phyloP scores from a whole-genome alignment of 2,888 invertebrate species.

The Protophormia terraenovae region DNA sequence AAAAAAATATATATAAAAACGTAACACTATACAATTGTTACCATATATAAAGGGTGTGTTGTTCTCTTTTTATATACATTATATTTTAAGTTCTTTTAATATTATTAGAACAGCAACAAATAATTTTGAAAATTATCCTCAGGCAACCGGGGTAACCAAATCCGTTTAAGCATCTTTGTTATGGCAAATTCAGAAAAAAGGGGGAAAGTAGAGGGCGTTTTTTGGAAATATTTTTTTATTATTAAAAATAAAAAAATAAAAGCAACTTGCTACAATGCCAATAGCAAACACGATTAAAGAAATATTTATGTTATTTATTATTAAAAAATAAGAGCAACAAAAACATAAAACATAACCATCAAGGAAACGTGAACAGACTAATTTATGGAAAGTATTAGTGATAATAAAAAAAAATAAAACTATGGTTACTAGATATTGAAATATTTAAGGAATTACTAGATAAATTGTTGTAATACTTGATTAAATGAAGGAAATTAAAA shows the following conservation, averaged over 20 bases:
- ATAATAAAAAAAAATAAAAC: background rate
- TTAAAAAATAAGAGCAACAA: background rate
- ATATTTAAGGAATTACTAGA: background rate
- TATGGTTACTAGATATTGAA: background rate
- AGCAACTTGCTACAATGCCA: conserved; percentile 18
- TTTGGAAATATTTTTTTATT: background rate
- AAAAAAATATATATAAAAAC: background rate
- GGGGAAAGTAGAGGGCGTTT: conserved; percentile 7
- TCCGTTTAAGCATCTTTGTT: conserved; percentile 74
- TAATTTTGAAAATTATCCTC: conserved; percentile 72
- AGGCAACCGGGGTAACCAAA: conserved; percentile 77
- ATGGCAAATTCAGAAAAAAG: background rate
- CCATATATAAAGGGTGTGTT: conserved; percentile 21
- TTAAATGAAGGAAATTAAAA: background rate
- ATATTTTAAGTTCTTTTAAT: conserved; percentile 30
- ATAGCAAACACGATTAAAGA: conserved; percentile 32
- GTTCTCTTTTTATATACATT: background rate
- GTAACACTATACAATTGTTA: conserved; percentile 9
- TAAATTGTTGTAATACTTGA: background rate
- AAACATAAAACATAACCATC: no score
- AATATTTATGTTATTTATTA: conserved; percentile 31
- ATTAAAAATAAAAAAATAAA: conserved; percentile 1
- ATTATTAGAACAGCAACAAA: conserved; percentile 10
- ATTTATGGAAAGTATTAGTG: background rate
- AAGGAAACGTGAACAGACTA: background rate